Evolutionary conservation across 92 coral and sea anemone genomes (phyloP).

Genomic region (Metridium senile): DNA sequence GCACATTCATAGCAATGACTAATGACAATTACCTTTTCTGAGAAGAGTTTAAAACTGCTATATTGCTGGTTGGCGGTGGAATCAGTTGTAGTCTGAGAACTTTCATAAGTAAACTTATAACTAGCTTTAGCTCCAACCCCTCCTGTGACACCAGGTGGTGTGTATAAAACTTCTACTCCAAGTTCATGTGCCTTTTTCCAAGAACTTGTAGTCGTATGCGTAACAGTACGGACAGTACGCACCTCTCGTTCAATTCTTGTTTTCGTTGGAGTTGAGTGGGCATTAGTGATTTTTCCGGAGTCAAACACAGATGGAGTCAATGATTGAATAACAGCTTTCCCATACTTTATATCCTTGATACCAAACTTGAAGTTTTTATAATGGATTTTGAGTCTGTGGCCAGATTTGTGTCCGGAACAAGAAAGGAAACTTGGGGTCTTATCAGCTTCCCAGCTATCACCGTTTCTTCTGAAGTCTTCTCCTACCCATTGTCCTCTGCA

Average conservation of each 20-base stretch:
- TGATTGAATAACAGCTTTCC: conserved; percentile 44
- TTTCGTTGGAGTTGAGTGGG: conserved; percentile 33
- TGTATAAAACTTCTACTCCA: conserved; percentile 53
- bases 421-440: conserved; percentile 29
- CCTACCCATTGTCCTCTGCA: conserved; percentile 62
- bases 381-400: conserved; percentile 54
- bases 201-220: conserved; percentile 64
- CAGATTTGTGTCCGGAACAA: conserved; percentile 63
- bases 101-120: conserved; percentile 35
- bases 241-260: conserved; percentile 51
- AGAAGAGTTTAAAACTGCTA: conserved; percentile 26
- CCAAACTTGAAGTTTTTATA: conserved; percentile 59
- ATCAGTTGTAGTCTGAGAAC: conserved; percentile 27
- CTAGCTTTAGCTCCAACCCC: conserved; percentile 40
- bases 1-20: no score
- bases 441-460: conserved; percentile 74
- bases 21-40: conserved; percentile 18
- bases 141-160: conserved; percentile 52
- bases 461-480: conserved; percentile 68
- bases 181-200: conserved; percentile 63
- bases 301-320: conserved; percentile 44
- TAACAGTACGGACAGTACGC: conserved; percentile 55
- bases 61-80: conserved; percentile 45
- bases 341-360: conserved; percentile 60
- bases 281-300: conserved; percentile 44